Evolutionary conservation across 53 echinoderm and acorn worm species (phyloP), one percentile per base, ranked within the genome.

Genomic region (Actinopyga echinites): DNA sequence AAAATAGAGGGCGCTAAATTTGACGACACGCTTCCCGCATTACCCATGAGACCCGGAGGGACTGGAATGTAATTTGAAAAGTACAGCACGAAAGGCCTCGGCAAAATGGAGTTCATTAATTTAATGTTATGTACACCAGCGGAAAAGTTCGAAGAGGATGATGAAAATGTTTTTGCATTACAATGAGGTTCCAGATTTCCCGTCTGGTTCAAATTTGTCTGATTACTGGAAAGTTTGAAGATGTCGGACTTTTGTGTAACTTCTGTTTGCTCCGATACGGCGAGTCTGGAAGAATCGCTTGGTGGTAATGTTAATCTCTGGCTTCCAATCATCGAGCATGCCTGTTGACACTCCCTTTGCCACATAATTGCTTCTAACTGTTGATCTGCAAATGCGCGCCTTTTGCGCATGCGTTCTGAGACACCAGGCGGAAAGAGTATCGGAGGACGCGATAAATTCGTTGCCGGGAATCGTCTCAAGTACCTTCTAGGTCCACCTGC

Each of bases 341-440:
- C 81, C 22, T 80, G 81, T 61, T 97, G 90, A 38, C 97, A 93
- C 77, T 97, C 97, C 20, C 97, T 80, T 42, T 97, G 94, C 40
- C 94, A 86, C 92, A 97, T 97, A 9, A 94, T 91, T 3, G 88
- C 78, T 44, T 97, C 97, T 17, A 97, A 65, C 52, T 97, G 94
- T 37, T 97, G 94, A 59, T 97, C 97, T 19, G 97, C 97, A 74
- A 97, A 97, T 13, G 93, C 93, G 10, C 97, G 86, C 57, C 97
- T 92, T 66, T 97, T 97, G 4, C 97, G 89, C 94, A 97, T 92
- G 36, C 97, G 86, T 54, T 97, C 97, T 25, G 94, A 94, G 40
- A 97, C 92, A 1, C 90, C 86, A 26, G 97, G 93, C 1, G 97
- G 97, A 15, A 97, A 84, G 73, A 92, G 94, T 35, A 97, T 90